Percentiles rank a stretch among this genome's conserved stretches.
Evolutionary conservation across 2,113 vertebrate species (phyloP).

Genomic region (Hypanus sabinus): DNA sequence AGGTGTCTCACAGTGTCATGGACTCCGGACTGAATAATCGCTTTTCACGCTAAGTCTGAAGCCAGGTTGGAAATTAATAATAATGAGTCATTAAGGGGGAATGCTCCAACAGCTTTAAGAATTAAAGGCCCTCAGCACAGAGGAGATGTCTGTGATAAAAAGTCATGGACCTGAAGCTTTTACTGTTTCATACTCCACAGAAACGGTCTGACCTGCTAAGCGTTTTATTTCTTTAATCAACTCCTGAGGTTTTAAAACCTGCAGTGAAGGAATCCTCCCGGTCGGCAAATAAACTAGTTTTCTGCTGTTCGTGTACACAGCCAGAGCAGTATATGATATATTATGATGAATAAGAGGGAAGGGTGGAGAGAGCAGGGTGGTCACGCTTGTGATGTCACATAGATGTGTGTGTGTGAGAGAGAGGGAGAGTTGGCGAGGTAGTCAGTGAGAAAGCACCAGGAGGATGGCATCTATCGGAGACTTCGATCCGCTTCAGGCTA

Average conservation of each 20-base stretch:
- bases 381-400: conserved; percentile 30
- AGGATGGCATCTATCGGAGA: conserved; percentile 77
- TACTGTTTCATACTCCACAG: too few relatives aligned
- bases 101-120: too few relatives aligned
- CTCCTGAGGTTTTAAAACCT: background rate
- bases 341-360: background rate
- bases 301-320: background rate
- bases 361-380: background rate
- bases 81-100: too few relatives aligned
- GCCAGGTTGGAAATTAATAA: too few relatives aligned
- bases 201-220: too few relatives aligned
- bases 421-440: background rate
- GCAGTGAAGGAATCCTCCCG: background rate
- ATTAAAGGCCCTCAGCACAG: too few relatives aligned
- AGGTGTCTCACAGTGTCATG: too few relatives aligned
- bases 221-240: too few relatives aligned
- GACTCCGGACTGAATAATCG: too few relatives aligned
- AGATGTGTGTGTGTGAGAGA: background rate
- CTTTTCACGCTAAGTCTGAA: too few relatives aligned
- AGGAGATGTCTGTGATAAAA: too few relatives aligned
- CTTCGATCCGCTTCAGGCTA: conserved; percentile 70
- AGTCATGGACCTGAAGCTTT: too few relatives aligned
- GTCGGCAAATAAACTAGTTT: background rate
- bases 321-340: background rate
- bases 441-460: conserved; percentile 6